Evolutionary conservation across 2,888 invertebrate genomes (phyloP).

Genomic region (Argyra leucocephala): DNA sequence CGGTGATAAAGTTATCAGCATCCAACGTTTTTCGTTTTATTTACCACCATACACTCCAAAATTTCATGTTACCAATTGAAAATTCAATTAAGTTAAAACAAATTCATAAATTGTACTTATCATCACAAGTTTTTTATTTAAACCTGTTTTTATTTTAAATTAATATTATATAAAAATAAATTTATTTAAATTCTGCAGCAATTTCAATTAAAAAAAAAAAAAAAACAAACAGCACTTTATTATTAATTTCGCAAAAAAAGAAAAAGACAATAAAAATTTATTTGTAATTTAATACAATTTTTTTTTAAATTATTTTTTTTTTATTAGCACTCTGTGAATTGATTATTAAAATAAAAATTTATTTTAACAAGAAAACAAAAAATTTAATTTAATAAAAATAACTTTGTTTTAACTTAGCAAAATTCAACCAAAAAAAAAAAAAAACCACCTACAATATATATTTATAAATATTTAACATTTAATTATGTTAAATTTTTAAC

Average conservation of each 20-base stretch:
- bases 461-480: not conserved
- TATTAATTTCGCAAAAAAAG: not conserved
- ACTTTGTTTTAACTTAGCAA: no score
- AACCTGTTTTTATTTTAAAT: no score
- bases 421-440: not conserved
- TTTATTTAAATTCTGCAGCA: not conserved
- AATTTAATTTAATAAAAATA: not conserved
- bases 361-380: not conserved
- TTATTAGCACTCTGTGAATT: not conserved
- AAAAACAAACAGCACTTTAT: not conserved
- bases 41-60: no score
- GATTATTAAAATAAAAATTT: not conserved
- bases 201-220: not conserved
- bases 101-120: not conserved
- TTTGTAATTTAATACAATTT: not conserved
- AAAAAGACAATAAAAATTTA: not conserved
- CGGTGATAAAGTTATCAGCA: no score
- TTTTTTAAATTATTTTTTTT: not conserved
- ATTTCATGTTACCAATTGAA: no score
- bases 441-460: not conserved
- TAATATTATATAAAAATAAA: not conserved
- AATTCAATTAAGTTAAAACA: no score
- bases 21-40: no score
- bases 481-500: no score
- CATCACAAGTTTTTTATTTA: not conserved